phyloP scores from a whole-genome alignment of 2,888 invertebrate genomes.

The Epicampocera succincta region DNA sequence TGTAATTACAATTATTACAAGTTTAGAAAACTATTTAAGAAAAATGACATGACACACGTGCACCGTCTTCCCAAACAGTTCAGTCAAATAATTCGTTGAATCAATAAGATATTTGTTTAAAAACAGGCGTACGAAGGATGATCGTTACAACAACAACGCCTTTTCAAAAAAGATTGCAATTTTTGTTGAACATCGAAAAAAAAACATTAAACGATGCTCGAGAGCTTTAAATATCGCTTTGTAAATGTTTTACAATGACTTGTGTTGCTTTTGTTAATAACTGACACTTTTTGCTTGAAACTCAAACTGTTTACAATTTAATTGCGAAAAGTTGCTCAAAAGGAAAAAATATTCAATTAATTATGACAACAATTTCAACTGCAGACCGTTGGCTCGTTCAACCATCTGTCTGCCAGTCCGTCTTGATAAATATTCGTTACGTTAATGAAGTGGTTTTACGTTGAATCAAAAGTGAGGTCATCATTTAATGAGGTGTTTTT shows the following conservation, averaged over 20 bases:
- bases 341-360: slow-evolving; percentile 61
- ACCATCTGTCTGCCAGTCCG: slow-evolving; percentile 21
- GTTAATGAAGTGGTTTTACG: slow-evolving; percentile 61
- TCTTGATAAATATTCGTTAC: slow-evolving; percentile 23
- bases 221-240: not conserved
- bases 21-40: too few species aligned
- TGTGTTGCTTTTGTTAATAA: slow-evolving; percentile 44
- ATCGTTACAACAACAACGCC: too few species aligned
- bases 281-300: slow-evolving; percentile 40
- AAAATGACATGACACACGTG: too few species aligned
- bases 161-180: too few species aligned
- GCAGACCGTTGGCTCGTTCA: not conserved
- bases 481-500: slow-evolving; percentile 13
- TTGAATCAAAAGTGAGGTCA: slow-evolving; percentile 42
- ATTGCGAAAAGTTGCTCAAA: slow-evolving; percentile 45
- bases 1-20: too few species aligned
- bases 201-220: too few species aligned
- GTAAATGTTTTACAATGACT: slow-evolving; percentile 4
- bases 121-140: too few species aligned
- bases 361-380: slow-evolving; percentile 64
- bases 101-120: too few species aligned
- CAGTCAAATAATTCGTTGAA: too few species aligned
- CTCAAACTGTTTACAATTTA: slow-evolving; percentile 31
- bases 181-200: not conserved
- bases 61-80: too few species aligned